Evolutionary conservation across 53 echinoderm and acorn worm species (phyloP), one percentile per base, ranked within the genome.

Genomic region (Hippasteria phrygiana): DNA sequence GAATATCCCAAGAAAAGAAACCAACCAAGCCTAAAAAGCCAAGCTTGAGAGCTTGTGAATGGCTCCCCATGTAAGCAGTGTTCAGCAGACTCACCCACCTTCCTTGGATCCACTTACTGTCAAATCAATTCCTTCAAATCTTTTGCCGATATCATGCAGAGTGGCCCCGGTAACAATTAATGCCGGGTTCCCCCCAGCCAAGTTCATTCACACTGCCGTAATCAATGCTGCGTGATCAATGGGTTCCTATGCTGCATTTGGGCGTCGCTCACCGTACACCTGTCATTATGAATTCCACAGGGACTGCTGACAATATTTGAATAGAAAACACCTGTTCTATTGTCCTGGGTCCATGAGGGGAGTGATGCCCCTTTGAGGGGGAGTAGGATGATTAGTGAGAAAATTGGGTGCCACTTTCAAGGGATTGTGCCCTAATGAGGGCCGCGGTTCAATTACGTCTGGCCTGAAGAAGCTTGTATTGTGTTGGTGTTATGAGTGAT

Each of bases 301-400:
- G 62, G 63, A 42, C 36, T 14, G 43, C 32, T 29, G 83, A 24
- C 42, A 40, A 48, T 75, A 33, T 83, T 83, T 31, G 48, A 80
- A 83, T 83, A 67, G 48, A 67, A 62, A 83, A 83, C 83, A 83
- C 83, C 83, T 83, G 83, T 83, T 83, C 83, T 33, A 66, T 83
- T 83, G 83, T 66, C 34, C 32, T 13, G 48, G 67, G 51, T n/a
- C 17, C 5, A 35, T 33, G 33, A 22, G 80, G 80, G 50, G 18
- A 24, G 80, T 59, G 62, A 62, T 80, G 40, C 63, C 43, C 43
- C 41, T 50, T 54, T 62, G 35, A 24, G 18, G 35, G 12, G 9
- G 41, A 62, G 80, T n/a, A n/a, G 62, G 0, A 37, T 37, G 62
- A 62, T 80, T 80, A 62, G 41, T 35, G 36, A 29, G 22, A 80